Evolutionary conservation across 2,113 vertebrate genomes (phyloP).

Genomic region (Kryptolebias marmoratus): DNA sequence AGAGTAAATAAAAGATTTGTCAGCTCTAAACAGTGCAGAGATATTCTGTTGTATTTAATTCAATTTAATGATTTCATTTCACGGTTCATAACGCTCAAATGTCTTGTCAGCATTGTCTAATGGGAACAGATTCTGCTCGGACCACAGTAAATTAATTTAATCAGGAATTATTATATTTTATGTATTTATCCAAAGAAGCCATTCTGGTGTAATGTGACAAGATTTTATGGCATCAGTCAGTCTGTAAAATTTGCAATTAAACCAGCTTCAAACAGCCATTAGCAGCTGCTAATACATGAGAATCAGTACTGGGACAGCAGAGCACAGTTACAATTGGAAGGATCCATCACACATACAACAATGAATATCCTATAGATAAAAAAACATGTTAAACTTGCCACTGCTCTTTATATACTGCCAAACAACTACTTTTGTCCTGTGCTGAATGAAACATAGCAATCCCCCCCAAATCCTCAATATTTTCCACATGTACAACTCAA

Average conservation of each 20-base stretch:
- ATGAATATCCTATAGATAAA: too few species aligned
- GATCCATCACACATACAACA: too few species aligned
- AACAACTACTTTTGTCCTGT: too few species aligned
- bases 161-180: conserved; percentile 32
- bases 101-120: conserved; percentile 48
- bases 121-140: conserved; percentile 38
- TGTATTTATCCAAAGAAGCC: conserved; percentile 34
- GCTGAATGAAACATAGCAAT: too few species aligned
- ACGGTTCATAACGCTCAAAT: conserved; percentile 58
- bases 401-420: too few species aligned
- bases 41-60: conserved; percentile 52
- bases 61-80: conserved; percentile 58
- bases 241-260: conserved; percentile 15
- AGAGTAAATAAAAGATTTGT: conserved; percentile 41
- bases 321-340: too few species aligned
- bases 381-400: too few species aligned
- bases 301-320: too few species aligned
- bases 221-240: conserved; percentile 3
- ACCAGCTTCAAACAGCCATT: not conserved
- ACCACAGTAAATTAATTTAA: conserved; percentile 38
- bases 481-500: too few species aligned
- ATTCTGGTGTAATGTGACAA: not conserved
- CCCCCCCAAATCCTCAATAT: too few species aligned
- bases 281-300: not conserved
- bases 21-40: conserved; percentile 33